These are phyloP conservation scores for Sclerodermus sp. DNA, from an alignment of 2,888 invertebrate genomes.

Conservation along the genomic window DNA sequence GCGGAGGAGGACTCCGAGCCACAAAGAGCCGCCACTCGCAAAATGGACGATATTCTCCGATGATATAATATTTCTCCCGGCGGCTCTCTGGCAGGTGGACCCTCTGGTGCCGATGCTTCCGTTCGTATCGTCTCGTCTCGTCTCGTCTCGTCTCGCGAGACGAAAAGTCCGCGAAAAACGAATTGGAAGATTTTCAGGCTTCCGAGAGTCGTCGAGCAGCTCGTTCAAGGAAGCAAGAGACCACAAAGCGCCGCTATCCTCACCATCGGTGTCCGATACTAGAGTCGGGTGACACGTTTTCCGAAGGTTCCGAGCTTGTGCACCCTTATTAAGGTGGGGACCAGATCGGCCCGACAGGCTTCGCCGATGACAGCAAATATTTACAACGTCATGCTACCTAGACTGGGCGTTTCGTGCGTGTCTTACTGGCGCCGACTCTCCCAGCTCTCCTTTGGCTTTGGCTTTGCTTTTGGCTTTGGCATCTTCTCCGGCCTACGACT, in stretches of 20 bases:
- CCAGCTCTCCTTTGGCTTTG: no score
- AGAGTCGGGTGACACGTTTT: slow-evolving; percentile 47
- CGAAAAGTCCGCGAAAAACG: no score
- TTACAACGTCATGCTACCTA: slow-evolving; percentile 50
- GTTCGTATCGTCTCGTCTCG: no score
- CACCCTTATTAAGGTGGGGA: slow-evolving; percentile 42
- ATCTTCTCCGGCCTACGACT: no score
- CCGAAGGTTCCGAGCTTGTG: slow-evolving; percentile 21
- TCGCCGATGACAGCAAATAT: slow-evolving; percentile 53
- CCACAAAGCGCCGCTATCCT: slow-evolving; percentile 53
- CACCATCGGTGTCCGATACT: slow-evolving; percentile 54
- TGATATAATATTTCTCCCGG: slow-evolving; percentile 14
- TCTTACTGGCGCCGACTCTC: background rate
- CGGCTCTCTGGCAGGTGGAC: no score
- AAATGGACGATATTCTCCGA: background rate
- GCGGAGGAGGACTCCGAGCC: no score
- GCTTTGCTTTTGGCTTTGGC: no score
- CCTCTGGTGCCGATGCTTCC: no score
- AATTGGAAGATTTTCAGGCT: no score
- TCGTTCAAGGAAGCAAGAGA: background rate
- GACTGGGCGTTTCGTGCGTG: slow-evolving; percentile 36
- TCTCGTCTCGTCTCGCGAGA: no score
- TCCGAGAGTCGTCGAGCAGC: no score
- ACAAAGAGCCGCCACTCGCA: no score
- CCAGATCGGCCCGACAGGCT: slow-evolving; percentile 24